A percentile compares a stretch with the other conserved stretches of the same genome.
Evolutionary conservation across 2,113 vertebrate species (phyloP).

Genomic region (Rhombomys opimus): DNA sequence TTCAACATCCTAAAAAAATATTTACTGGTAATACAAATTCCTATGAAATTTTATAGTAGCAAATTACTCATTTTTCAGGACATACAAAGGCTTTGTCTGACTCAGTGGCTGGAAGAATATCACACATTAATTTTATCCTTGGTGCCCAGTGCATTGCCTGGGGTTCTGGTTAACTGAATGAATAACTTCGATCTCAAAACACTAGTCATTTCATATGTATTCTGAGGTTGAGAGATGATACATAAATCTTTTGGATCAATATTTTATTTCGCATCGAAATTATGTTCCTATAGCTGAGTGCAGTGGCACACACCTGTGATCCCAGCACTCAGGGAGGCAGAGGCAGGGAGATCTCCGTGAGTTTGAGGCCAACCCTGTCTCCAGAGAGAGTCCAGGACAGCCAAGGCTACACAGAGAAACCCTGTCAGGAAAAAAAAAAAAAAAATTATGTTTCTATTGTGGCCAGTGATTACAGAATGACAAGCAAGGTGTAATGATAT

Average conservation of each 20-base stretch:
- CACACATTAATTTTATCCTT: not conserved
- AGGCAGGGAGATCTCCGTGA: too few relatives aligned
- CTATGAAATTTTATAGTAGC: too few relatives aligned
- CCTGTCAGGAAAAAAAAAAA: too few relatives aligned
- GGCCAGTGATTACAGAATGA: not conserved
- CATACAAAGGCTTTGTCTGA: conserved; percentile 26
- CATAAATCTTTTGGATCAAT: not conserved
- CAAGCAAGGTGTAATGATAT: not conserved
- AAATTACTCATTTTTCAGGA: conserved; percentile 37
- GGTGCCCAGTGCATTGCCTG: not conserved
- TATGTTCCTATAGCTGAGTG: not conserved
- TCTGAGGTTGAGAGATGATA: not conserved
- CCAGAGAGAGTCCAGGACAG: too few relatives aligned
- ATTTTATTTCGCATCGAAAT: conserved; percentile 33
- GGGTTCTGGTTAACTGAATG: not conserved
- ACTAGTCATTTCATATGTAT: not conserved
- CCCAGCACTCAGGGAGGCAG: too few relatives aligned
- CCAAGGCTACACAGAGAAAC: too few relatives aligned
- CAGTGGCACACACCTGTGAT: too few relatives aligned
- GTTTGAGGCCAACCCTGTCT: too few relatives aligned
- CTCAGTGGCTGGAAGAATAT: not conserved
- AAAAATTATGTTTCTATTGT: not conserved
- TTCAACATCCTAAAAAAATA: too few relatives aligned
- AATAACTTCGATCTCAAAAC: conserved; percentile 4
- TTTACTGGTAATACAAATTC: too few relatives aligned